These are phyloP conservation scores for Protobothrops mucrosquamatus DNA, from an alignment of 2,113 vertebrate genomes.

Conservation along the genomic window DNA sequence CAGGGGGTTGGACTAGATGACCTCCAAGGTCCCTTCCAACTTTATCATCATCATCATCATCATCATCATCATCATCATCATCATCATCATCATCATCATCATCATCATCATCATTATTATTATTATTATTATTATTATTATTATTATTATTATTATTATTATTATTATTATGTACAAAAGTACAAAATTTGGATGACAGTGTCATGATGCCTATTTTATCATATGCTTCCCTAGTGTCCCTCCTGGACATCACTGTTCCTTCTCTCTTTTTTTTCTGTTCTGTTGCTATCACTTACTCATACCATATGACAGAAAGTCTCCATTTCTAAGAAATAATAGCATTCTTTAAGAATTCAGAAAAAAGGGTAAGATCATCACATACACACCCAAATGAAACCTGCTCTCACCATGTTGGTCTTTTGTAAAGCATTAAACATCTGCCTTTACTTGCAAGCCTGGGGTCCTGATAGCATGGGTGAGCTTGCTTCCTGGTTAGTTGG, in stretches of 20 bases:
- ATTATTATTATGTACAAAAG: too few species aligned
- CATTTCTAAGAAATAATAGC: not conserved
- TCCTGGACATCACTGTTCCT: not conserved
- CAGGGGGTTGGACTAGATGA: too few species aligned
- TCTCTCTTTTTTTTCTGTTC: not conserved
- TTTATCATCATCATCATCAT: too few species aligned
- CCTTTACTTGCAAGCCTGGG: not conserved
- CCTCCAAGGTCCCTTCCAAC: too few species aligned
- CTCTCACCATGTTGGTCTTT: not conserved
- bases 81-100: too few species aligned
- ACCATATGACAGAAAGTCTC: not conserved
- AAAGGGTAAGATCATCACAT: not conserved
- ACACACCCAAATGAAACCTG: not conserved
- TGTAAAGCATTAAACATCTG: not conserved
- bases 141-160: too few species aligned
- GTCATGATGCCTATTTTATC: not conserved
- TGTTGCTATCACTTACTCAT: not conserved
- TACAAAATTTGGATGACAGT: not conserved
- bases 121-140: too few species aligned
- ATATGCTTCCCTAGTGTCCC: not conserved
- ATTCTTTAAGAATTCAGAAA: not conserved
- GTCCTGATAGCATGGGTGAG: not conserved
- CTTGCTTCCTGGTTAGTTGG: not conserved
- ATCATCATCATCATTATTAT: too few species aligned
- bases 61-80: too few species aligned